These are phyloP conservation scores for Vultur gryphus DNA, from an alignment of 2,797 vertebrate genomes.

Conservation along the genomic window DNA sequence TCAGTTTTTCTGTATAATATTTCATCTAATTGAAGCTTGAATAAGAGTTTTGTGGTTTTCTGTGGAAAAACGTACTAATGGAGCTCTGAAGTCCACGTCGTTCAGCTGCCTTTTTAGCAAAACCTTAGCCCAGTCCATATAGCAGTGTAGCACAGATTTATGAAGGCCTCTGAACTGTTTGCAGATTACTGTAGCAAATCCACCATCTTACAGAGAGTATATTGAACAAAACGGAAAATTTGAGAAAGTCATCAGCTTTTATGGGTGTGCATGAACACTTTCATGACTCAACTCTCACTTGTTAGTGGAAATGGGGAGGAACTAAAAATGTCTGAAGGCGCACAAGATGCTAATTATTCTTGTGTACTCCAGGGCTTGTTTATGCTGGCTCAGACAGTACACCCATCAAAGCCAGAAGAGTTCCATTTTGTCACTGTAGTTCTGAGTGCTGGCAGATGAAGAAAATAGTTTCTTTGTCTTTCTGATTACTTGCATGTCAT, in stretches of 20 bases:
- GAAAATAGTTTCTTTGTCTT: conserved; percentile 43
- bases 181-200: background rate
- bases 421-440: conserved; percentile 2
- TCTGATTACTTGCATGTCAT: background rate
- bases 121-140: background rate
- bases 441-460: background rate
- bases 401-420: background rate
- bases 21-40: background rate
- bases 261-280: background rate
- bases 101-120: background rate
- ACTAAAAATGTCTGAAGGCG: background rate
- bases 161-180: background rate
- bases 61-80: background rate
- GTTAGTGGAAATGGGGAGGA: background rate
- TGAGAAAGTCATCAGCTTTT: background rate
- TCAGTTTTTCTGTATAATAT: background rate
- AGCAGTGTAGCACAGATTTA: background rate
- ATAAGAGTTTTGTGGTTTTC: background rate
- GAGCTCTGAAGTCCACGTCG: background rate
- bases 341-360: conserved; percentile 30
- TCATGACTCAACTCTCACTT: background rate
- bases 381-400: background rate
- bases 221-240: background rate
- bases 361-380: conserved; percentile 29
- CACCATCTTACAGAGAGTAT: background rate